phyloP scores from a whole-genome alignment of 2,113 vertebrate genomes.

The Glareola pratincola region DNA sequence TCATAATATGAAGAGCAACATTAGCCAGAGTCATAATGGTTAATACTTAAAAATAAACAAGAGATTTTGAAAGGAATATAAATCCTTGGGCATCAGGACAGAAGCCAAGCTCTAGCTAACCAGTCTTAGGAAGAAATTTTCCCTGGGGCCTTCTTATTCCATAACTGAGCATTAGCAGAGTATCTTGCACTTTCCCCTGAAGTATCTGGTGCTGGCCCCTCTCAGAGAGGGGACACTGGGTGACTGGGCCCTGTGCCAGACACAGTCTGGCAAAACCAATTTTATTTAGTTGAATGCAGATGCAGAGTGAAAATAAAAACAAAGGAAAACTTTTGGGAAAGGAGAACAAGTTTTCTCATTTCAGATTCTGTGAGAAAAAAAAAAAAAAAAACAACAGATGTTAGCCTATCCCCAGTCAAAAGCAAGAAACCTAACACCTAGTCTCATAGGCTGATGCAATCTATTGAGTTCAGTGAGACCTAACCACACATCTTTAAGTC shows the following conservation, averaged over 20 bases:
- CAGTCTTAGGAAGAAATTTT: neutral
- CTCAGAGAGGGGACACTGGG: neutral
- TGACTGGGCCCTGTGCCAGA: neutral
- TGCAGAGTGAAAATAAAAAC: neutral
- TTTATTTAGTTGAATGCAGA: neutral
- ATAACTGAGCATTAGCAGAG: neutral
- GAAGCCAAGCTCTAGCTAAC: constrained; percentile 7
- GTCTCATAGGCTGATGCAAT: neutral
- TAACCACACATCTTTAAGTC: neutral
- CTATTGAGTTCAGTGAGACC: neutral
- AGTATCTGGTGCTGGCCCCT: neutral
- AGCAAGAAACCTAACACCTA: neutral
- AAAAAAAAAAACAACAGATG: neutral
- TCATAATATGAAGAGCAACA: neutral
- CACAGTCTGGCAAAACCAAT: neutral
- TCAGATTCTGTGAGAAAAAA: neutral
- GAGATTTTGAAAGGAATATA: constrained; percentile 1
- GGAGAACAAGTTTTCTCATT: neutral
- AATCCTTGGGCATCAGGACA: neutral
- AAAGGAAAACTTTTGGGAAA: neutral
- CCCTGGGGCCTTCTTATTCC: neutral
- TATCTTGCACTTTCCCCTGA: neutral
- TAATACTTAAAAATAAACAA: constrained; percentile 42
- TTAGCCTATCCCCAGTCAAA: neutral
- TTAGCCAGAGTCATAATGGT: constrained; percentile 5